Evolutionary conservation across 2,113 vertebrate species (phyloP).

Genomic region (Hymenochirus boettgeri): DNA sequence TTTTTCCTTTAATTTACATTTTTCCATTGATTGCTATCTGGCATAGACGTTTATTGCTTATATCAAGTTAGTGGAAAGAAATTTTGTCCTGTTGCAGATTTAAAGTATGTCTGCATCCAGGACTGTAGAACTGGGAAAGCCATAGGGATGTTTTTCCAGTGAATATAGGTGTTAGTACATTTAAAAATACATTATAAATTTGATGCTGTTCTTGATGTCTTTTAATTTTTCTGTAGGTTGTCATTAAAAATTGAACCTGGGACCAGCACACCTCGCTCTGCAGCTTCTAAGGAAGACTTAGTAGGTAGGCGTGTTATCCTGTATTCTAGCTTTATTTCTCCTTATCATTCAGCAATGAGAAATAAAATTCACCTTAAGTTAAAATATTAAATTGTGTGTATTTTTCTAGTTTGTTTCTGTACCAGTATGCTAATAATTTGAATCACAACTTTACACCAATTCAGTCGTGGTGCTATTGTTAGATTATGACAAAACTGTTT

Average conservation of each 20-base stretch:
- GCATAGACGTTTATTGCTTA: not conserved
- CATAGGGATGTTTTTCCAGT: not conserved
- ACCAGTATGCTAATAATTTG: too few species aligned
- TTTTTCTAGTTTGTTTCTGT: too few species aligned
- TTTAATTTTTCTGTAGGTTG: constrained; percentile 63
- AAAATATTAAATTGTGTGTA: too few species aligned
- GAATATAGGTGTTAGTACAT: not conserved
- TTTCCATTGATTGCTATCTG: not conserved
- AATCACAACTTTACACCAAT: not conserved
- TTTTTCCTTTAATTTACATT: not conserved
- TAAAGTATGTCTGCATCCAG: not conserved
- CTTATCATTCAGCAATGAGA: too few species aligned
- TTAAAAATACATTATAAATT: not conserved
- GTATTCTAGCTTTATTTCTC: too few species aligned
- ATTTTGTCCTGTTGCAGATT: not conserved
- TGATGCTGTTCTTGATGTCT: not conserved
- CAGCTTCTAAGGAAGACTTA: constrained; percentile 89
- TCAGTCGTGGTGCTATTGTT: not conserved
- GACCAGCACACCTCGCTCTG: constrained; percentile 86
- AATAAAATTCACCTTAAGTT: too few species aligned
- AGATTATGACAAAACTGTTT: not conserved
- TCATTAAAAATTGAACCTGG: constrained; percentile 96
- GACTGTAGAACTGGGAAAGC: not conserved
- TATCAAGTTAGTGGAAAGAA: not conserved
- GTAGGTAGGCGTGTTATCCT: constrained; percentile 79